Base-by-base conservation (phyloP, 1,140 invertebrate genomes). In the Sycophaga agraensis region DNA sequence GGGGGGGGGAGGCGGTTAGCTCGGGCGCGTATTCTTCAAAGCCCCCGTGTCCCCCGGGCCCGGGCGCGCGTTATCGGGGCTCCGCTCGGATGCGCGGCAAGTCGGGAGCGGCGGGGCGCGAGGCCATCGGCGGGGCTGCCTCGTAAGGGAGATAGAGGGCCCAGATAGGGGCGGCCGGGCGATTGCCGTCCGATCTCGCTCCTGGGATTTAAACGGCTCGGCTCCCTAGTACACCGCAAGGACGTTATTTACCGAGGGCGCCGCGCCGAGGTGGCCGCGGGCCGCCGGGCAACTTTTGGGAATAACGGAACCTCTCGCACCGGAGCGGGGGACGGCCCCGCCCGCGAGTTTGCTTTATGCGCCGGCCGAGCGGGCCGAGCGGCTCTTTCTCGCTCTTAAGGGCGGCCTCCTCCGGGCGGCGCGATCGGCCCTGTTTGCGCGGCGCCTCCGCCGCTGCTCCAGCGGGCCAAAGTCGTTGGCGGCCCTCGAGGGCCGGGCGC, bases 171-270 rank as follows among this genome's bases (percentile, higher is more conserved):
- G 45, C 2, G 58, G 48, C 46, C 53, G 22, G 40, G 57, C 66
- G 59, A 70, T 67, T 66, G 68, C 64, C 62, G 66, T 66, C 68
- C 61, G 65, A 68, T 68, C 66, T 68, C 50, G 54, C 68, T 70
- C 63, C 37, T 43, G 66, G 68, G 68, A 68, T 68, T 68, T 67
- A 67, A 68, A 66, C 64, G 59, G 51, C 60, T 66, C 48, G 65
- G 62, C 63, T 59, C 28, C 28, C 66, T 69, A 69, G 63, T 62
- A 59, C 64, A 48, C 34, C 68, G 63, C 68, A 66, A 70, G 35
- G 68, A 68, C 68, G 66, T 70, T 70, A 70, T 68, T 70, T 70
- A 70, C n/a, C n/a, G n/a, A n/a, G n/a, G n/a, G n/a, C n/a, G n/a
- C n/a, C n/a, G n/a, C n/a, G n/a, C n/a, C n/a, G n/a, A n/a, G n/a